Conservation (phyloP, 1,140 invertebrate species). For the Procambarus virginalis region DNA sequence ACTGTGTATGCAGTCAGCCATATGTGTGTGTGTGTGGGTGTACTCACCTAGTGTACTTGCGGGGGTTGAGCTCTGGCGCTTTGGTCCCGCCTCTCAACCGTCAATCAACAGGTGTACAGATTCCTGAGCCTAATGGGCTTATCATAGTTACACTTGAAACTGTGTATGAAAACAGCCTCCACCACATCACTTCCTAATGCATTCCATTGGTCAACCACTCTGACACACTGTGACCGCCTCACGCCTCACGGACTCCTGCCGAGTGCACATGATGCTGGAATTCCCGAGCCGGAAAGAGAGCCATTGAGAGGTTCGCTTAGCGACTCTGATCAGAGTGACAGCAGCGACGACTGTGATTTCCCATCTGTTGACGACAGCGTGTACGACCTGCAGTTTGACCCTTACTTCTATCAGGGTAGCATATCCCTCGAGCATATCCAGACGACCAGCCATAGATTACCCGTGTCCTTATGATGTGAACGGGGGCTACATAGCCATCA, state of each 20-base stretch:
- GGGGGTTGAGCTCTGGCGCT: too few species aligned
- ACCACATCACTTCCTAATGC: too few species aligned
- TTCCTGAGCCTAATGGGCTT: too few species aligned
- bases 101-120: too few species aligned
- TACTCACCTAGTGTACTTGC: too few species aligned
- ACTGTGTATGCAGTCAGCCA: too few species aligned
- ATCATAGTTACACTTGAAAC: too few species aligned
- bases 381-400: conserved; percentile 49
- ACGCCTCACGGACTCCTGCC: background rate
- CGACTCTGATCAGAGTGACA: conserved; percentile 26
- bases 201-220: too few species aligned
- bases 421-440: conserved; percentile 30
- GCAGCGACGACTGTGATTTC: conserved; percentile 26
- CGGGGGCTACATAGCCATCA: background rate
- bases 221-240: too few species aligned
- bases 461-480: conserved; percentile 39
- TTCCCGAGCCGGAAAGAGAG: background rate
- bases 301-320: background rate
- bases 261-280: background rate
- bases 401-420: conserved; percentile 52
- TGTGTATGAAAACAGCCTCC: too few species aligned
- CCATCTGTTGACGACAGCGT: conserved; percentile 40
- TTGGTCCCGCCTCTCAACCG: too few species aligned
- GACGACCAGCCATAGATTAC: conserved; percentile 54
- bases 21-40: background rate